These are phyloP conservation scores for Syngnathus typhle DNA, from an alignment of 2,113 vertebrate genomes.

Conservation along the genomic window DNA sequence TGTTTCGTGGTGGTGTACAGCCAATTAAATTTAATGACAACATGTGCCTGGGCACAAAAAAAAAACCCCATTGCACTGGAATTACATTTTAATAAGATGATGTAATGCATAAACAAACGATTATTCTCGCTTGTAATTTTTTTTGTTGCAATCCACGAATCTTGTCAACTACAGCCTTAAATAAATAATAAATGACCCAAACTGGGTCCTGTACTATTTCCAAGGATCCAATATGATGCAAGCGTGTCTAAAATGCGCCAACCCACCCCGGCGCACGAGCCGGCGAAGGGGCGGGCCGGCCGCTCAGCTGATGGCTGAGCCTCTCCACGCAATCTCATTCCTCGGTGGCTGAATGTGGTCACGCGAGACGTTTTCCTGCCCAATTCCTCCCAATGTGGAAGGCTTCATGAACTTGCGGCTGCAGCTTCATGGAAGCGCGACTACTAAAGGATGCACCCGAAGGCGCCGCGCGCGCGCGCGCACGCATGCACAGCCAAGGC, in stretches of 20 bases:
- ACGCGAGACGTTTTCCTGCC: slow-evolving; percentile 31
- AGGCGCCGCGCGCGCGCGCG: slow-evolving; percentile 29
- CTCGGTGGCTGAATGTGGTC: slow-evolving; percentile 38
- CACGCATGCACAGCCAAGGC: slow-evolving; percentile 31
- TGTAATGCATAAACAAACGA: not conserved
- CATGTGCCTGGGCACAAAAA: not conserved
- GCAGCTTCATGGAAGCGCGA: slow-evolving; percentile 7
- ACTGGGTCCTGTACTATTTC: not conserved
- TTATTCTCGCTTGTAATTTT: not conserved
- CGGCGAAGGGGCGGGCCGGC: slow-evolving; percentile 39
- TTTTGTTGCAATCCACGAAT: not conserved
- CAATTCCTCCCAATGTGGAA: slow-evolving; percentile 58
- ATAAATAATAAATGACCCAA: slow-evolving; percentile 3
- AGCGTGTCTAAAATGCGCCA: slow-evolving; percentile 5
- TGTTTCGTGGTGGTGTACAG: too few species aligned
- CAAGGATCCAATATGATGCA: slow-evolving; percentile 5
- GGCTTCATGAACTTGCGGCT: slow-evolving; percentile 17
- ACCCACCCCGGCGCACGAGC: slow-evolving; percentile 20
- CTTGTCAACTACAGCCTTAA: not conserved
- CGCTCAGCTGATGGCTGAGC: slow-evolving; percentile 56
- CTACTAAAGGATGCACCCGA: slow-evolving; percentile 43
- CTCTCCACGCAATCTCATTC: slow-evolving; percentile 37
- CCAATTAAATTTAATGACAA: not conserved
- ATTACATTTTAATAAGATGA: not conserved
- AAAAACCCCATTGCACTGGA: not conserved